phyloP scores from a whole-genome alignment of 2,113 vertebrate species.

The Clarias batrachus region DNA sequence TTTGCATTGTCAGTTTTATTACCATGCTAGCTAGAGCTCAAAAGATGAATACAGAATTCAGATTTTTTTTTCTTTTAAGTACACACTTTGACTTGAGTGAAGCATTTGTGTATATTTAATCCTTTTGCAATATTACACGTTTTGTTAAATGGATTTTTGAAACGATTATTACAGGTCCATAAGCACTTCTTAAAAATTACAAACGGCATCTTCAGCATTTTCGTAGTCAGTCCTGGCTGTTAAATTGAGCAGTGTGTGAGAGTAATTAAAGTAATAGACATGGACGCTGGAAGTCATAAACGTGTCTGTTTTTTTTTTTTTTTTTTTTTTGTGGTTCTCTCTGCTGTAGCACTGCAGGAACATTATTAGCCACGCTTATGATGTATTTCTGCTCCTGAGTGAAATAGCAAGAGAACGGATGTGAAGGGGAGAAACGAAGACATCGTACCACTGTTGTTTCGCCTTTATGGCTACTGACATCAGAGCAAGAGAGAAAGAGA shows the following conservation, averaged over 20 bases:
- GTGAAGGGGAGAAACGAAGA: conserved; percentile 39
- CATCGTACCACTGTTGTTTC: conserved; percentile 43
- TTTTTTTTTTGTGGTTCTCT: conserved; percentile 24
- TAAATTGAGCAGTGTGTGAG: conserved; percentile 10
- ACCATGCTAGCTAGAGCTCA: neutral
- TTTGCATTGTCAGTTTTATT: neutral
- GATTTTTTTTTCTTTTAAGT: neutral
- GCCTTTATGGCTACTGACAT: conserved; percentile 59
- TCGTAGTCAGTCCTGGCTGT: neutral
- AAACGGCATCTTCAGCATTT: neutral
- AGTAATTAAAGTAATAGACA: conserved; percentile 29
- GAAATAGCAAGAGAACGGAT: conserved; percentile 29
- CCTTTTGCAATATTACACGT: neutral
- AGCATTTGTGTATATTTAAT: neutral
- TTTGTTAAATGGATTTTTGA: neutral
- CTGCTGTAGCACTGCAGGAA: conserved; percentile 45
- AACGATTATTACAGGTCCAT: neutral
- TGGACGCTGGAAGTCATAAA: conserved; percentile 9
- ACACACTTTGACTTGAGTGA: neutral
- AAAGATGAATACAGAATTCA: neutral
- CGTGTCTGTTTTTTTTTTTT: conserved; percentile 19
- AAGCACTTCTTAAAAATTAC: neutral
- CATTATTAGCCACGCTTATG: conserved; percentile 29
- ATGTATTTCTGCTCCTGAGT: conserved; percentile 40
- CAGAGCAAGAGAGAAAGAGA: conserved; percentile 36